phyloP scores from a whole-genome alignment of 1,140 invertebrate genomes.

The Heliconius hermathena region DNA sequence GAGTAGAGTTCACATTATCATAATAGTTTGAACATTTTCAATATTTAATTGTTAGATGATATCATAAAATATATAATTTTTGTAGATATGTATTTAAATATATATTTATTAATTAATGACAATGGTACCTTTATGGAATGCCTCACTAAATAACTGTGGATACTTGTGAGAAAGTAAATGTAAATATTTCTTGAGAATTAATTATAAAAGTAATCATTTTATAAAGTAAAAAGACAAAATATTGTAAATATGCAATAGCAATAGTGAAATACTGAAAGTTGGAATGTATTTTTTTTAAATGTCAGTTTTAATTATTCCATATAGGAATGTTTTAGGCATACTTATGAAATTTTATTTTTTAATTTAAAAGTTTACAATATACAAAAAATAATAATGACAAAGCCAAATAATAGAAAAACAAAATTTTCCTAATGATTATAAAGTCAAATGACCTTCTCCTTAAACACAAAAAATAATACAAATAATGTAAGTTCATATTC shows the following conservation, averaged over 20 bases:
- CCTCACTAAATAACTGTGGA: slow-evolving; percentile 6
- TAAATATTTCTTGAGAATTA: background rate
- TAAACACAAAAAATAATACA: background rate
- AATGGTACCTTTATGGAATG: slow-evolving; percentile 24
- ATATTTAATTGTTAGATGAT: background rate
- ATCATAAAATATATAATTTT: background rate
- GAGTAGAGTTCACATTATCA: background rate
- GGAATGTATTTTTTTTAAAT: slow-evolving; percentile 49
- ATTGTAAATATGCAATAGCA: slow-evolving; percentile 33
- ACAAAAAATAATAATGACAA: background rate
- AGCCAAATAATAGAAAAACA: background rate
- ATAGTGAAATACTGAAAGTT: slow-evolving; percentile 54
- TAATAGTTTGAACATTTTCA: background rate
- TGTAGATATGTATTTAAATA: background rate
- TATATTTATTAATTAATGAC: background rate
- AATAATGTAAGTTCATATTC: background rate
- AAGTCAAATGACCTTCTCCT: background rate
- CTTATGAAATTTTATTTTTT: slow-evolving; percentile 3
- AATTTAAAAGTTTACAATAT: background rate
- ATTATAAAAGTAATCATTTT: background rate
- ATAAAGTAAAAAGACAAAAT: background rate
- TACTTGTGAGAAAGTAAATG: background rate
- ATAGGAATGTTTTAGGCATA: slow-evolving; percentile 35
- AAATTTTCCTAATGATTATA: background rate
- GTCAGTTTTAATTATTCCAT: slow-evolving; percentile 24